Evolutionary conservation across 2,888 invertebrate genomes (phyloP).

Genomic region (Eustalomyia histrio): DNA sequence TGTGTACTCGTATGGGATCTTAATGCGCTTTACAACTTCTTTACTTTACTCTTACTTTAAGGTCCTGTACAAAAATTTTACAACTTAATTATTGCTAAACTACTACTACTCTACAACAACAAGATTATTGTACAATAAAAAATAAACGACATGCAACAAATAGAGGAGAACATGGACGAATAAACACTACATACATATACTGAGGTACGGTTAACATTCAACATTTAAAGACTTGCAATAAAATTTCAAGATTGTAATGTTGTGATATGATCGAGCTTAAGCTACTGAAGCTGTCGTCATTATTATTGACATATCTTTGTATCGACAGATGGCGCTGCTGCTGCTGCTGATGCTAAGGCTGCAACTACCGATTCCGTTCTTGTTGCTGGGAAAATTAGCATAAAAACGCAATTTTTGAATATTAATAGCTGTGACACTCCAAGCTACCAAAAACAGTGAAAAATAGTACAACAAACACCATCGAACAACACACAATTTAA

Average conservation of each 20-base stretch:
- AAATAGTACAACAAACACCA: slow-evolving; percentile 10
- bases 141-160: slow-evolving; percentile 65
- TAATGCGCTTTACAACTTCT: slow-evolving; percentile 38
- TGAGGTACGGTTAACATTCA: slow-evolving; percentile 13
- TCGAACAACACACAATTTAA: not conserved
- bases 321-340: slow-evolving; percentile 73
- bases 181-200: not conserved
- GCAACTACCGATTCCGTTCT: slow-evolving; percentile 12
- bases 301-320: slow-evolving; percentile 72
- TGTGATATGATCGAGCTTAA: slow-evolving; percentile 68
- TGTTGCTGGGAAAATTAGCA: slow-evolving; percentile 74
- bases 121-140: slow-evolving; percentile 59
- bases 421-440: slow-evolving; percentile 73
- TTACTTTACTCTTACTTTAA: slow-evolving; percentile 22
- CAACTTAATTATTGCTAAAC: slow-evolving; percentile 78
- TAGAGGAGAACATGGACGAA: slow-evolving; percentile 49
- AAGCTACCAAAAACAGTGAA: slow-evolving; percentile 52
- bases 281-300: slow-evolving; percentile 67
- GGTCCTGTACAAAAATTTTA: slow-evolving; percentile 73
- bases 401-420: slow-evolving; percentile 79
- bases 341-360: not conserved
- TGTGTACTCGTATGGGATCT: slow-evolving; percentile 31
- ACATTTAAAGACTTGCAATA: slow-evolving; percentile 54
- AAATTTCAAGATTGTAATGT: slow-evolving; percentile 62
- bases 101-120: slow-evolving; percentile 72